Conservation (phyloP, 2,797 vertebrate genomes). For the Melanotaenia trifasciata region DNA sequence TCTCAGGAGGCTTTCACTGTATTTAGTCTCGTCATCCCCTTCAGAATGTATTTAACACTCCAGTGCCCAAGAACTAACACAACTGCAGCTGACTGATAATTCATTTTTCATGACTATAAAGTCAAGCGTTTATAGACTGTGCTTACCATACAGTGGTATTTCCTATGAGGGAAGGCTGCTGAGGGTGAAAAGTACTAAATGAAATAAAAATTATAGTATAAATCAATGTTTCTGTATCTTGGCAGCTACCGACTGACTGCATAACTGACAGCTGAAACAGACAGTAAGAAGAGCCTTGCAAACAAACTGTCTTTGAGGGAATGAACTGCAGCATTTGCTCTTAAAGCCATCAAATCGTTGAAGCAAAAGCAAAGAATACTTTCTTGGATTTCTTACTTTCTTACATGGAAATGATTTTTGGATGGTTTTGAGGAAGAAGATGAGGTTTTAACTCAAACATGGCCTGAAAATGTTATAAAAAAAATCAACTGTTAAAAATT, state of each 20-base stretch:
- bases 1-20: conserved; percentile 52
- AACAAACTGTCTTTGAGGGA: conserved; percentile 14
- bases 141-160: conserved; percentile 55
- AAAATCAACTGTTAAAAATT: no score
- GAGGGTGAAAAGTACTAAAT: conserved; percentile 55
- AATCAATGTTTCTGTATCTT: conserved; percentile 62
- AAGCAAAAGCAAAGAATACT: background rate
- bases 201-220: conserved; percentile 67
- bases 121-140: conserved; percentile 53
- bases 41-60: conserved; percentile 63
- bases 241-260: conserved; percentile 57
- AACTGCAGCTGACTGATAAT: conserved; percentile 65
- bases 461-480: no score
- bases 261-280: conserved; percentile 39
- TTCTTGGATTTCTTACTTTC: background rate
- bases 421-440: background rate
- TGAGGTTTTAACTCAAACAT: no score
- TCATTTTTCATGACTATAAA: conserved; percentile 71
- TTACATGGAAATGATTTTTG: background rate
- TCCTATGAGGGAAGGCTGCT: conserved; percentile 54
- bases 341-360: conserved; percentile 17
- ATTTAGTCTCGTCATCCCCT: conserved; percentile 57
- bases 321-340: conserved; percentile 6
- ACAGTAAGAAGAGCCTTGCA: conserved; percentile 12
- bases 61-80: conserved; percentile 57